phyloP scores from a whole-genome alignment of 2,888 invertebrate genomes.

The Listrodromus nycthemerus region DNA sequence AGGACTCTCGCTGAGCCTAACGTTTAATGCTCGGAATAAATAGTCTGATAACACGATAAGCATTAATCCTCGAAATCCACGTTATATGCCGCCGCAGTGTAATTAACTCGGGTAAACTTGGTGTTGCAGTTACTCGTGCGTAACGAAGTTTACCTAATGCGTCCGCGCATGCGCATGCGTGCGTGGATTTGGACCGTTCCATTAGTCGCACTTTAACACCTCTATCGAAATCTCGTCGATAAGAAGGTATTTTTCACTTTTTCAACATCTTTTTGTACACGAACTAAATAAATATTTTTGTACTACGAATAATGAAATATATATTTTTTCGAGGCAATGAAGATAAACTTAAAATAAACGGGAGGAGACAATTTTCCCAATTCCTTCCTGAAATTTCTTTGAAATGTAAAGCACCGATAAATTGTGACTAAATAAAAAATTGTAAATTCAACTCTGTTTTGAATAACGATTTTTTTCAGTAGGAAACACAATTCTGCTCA shows the following conservation, averaged over 20 bases:
- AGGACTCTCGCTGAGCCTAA: neutral
- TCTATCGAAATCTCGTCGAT: neutral
- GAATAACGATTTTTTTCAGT: neutral
- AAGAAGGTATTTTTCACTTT: too few relatives aligned
- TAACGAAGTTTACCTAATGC: constrained; percentile 52
- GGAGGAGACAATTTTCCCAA: too few relatives aligned
- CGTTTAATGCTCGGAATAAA: constrained; percentile 35
- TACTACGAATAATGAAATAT: too few relatives aligned
- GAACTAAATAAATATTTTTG: neutral
- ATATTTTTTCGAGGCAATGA: too few relatives aligned
- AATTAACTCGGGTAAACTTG: constrained; percentile 65
- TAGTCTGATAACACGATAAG: constrained; percentile 31
- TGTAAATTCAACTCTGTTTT: neutral
- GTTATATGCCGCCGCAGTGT: constrained; percentile 61
- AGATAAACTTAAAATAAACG: too few relatives aligned
- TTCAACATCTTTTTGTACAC: too few relatives aligned
- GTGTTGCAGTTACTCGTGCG: constrained; percentile 39
- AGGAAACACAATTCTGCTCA: neutral
- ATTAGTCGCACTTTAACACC: constrained; percentile 39
- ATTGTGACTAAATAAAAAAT: neutral
- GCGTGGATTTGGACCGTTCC: constrained; percentile 19
- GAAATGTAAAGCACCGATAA: constrained; percentile 1
- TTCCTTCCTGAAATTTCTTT: too few relatives aligned
- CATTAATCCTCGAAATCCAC: constrained; percentile 58
- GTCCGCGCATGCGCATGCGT: neutral